A percentile compares a stretch with the other conserved stretches of the same genome.
Evolutionary conservation across 2,797 vertebrate genomes (phyloP).

Genomic region (Staurois parvus): DNA sequence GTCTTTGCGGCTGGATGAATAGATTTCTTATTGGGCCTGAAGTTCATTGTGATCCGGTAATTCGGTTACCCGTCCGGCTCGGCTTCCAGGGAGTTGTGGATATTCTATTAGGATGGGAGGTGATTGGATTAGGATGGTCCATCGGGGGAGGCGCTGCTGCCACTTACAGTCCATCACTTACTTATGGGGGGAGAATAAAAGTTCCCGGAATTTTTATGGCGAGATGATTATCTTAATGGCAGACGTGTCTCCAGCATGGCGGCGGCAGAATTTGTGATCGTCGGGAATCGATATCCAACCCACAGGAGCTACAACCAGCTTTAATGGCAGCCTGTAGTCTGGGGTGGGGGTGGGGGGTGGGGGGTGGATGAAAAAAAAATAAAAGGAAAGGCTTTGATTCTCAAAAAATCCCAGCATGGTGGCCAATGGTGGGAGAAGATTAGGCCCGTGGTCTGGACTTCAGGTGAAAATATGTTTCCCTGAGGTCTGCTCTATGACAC

Average conservation of each 20-base stretch:
- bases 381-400: no score
- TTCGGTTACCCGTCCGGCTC: neutral
- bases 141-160: conserved; percentile 1
- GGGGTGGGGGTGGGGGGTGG: no score
- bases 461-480: no score
- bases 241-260: conserved; percentile 3
- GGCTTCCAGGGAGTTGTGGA: neutral
- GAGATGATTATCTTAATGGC: neutral
- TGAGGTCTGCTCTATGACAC: no score
- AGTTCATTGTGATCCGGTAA: conserved; percentile 9
- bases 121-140: conserved; percentile 37
- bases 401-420: no score
- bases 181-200: neutral
- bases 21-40: neutral
- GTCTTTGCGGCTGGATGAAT: no score
- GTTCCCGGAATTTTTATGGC: conserved; percentile 6
- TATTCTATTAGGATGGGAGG: neutral
- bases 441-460: no score
- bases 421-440: no score
- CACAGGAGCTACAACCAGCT: no score
- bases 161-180: neutral
- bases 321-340: no score
- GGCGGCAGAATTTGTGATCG: neutral
- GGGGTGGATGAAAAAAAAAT: no score
- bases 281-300: no score